Conservation (phyloP, 1,140 invertebrate genomes). For the Aethina tumida region DNA sequence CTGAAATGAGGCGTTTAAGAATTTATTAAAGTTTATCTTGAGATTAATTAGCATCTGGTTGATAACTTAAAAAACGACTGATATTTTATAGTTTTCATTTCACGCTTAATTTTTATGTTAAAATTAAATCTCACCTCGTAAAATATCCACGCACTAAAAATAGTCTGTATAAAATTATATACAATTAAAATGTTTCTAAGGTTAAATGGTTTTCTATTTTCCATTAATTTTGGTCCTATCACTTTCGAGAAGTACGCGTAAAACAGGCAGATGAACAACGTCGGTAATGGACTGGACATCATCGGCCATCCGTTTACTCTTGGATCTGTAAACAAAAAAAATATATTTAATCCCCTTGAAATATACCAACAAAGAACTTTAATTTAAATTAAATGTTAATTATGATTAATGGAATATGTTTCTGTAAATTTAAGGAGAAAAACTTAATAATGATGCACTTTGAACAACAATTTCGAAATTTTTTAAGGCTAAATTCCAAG, state of each 20-base stretch:
- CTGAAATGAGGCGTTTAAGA: too few species aligned
- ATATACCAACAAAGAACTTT: too few species aligned
- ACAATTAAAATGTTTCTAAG: conserved; percentile 69
- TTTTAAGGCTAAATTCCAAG: too few species aligned
- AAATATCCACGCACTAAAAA: conserved; percentile 87
- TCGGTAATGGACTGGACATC: conserved; percentile 85
- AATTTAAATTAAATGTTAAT: too few species aligned
- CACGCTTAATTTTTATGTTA: neutral
- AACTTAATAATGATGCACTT: too few species aligned
- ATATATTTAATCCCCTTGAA: conserved; percentile 1
- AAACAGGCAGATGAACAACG: conserved; percentile 68
- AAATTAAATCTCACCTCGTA: conserved; percentile 59
- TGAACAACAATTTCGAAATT: too few species aligned
- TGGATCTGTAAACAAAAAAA: conserved; percentile 60
- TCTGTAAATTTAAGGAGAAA: too few species aligned
- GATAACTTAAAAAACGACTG: too few species aligned
- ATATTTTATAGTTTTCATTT: neutral
- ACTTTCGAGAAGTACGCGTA: conserved; percentile 79
- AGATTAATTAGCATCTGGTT: too few species aligned
- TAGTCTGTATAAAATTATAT: conserved; percentile 82
- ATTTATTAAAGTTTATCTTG: too few species aligned
- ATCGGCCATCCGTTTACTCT: conserved; percentile 84
- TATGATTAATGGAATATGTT: too few species aligned
- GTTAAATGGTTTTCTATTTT: conserved; percentile 79
- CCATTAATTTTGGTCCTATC: conserved; percentile 80